Evolutionary conservation across 92 coral and sea anemone species (phyloP), one percentile per base, ranked within the genome.

Genomic region (Hydrozoanthus gracilis): DNA sequence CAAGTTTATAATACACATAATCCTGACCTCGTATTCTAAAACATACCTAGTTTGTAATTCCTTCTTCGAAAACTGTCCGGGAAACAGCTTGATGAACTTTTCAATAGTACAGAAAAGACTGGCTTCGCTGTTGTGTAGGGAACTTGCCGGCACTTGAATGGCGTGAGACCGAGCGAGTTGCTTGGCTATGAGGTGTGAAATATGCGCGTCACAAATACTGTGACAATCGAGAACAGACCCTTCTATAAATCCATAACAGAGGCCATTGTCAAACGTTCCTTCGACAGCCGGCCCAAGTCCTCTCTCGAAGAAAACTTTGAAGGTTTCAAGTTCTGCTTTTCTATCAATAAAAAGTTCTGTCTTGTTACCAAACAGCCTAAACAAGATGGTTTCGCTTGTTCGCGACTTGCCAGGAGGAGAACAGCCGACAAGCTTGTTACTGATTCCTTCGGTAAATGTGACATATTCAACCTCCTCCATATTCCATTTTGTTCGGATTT

Each of bases 291-390:
- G 98, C 2, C 97, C 99, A 73, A 88, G 91, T 3, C 99, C 99
- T 69, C 75, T 71, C 14, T 98, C 90, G 49, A 88, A 90, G 52
- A 97, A 84, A 67, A 93, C 71, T 82, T 84, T 89, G 75, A 95
- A 95, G 16, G 96, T 97, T 52, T 90, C 93, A 45, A 97, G 87
- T 87, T 97, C 99, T 85, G 88, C 93, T 61, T 92, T 71, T 73
- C 99, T 83, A 78, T 97, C 98, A 51, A 97, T 97, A 61, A 97
- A 97, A 6, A 95, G 91, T 86, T 97, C 99, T 15, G 99, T 97
- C 78, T 93, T 93, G 83, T 97, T 95, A 1, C 99, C 99, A 78
- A 87, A 97, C 14, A 97, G 51, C 56, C 99, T 92, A 73, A 97
- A 97, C 56, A 97, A 88, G 17, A 90, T 83, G 62, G 95, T 92